A percentile compares a stretch with the other conserved stretches of the same genome.
Evolutionary conservation across 2,113 vertebrate species (phyloP).

Genomic region (Camelus dromedarius): DNA sequence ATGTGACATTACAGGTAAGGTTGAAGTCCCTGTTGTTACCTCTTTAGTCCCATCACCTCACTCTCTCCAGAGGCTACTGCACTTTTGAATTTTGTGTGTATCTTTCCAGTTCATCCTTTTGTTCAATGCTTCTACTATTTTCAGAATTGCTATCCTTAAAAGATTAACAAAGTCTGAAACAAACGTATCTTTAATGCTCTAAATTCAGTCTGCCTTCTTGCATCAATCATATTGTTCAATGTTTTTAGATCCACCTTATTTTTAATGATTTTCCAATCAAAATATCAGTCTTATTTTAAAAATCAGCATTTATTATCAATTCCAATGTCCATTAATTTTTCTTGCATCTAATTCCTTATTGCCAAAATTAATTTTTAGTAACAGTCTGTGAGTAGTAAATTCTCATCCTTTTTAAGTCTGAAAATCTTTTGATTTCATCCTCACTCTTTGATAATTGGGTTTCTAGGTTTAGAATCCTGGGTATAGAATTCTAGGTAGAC

Average conservation of each 20-base stretch:
- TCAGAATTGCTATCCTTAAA: neutral
- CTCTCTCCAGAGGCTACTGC: neutral
- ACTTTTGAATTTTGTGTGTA: neutral
- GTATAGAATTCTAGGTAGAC: neutral
- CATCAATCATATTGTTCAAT: neutral
- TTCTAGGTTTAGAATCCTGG: neutral
- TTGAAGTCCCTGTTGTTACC: neutral
- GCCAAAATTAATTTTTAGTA: constrained; percentile 17
- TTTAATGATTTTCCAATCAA: constrained; percentile 17
- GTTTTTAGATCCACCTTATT: constrained; percentile 30
- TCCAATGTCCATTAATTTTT: constrained; percentile 14
- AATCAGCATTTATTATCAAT: neutral
- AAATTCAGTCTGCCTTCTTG: neutral
- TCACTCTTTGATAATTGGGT: constrained; percentile 38
- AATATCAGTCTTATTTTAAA: neutral
- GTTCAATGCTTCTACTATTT: neutral
- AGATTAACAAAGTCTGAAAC: neutral
- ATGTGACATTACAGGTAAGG: neutral
- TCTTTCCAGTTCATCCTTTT: neutral
- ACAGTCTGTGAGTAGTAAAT: neutral
- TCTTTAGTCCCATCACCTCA: neutral
- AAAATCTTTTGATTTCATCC: neutral
- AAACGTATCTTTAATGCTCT: neutral
- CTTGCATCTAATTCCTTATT: neutral
- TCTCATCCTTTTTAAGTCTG: neutral